Evolutionary conservation across 35 echinoderm and acorn worm species (phyloP).

Genomic region (Patiria miniata): DNA sequence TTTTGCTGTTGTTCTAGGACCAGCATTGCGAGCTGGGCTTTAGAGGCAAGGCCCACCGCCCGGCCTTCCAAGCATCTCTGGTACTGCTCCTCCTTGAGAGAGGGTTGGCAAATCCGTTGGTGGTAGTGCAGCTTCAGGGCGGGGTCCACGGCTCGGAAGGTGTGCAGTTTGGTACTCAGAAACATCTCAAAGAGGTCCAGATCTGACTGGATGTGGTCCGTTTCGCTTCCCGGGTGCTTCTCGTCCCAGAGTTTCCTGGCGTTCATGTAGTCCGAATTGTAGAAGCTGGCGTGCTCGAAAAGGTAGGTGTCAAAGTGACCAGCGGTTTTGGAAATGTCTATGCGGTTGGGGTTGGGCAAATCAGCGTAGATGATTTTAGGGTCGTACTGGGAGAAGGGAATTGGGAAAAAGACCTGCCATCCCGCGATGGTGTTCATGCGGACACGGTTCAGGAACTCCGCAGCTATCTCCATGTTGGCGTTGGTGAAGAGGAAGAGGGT

Average conservation of each 20-base stretch:
- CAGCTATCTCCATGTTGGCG: slow-evolving; percentile 70
- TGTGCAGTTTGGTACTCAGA: slow-evolving; percentile 79
- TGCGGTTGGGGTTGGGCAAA: slow-evolving; percentile 62
- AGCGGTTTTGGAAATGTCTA: slow-evolving; percentile 72
- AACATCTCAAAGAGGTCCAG: slow-evolving; percentile 99
- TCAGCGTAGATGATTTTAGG: slow-evolving; percentile 86
- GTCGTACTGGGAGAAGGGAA: slow-evolving; percentile 94
- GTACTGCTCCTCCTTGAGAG: slow-evolving; percentile 85
- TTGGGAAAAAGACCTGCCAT: slow-evolving; percentile 98
- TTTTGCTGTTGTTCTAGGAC: slow-evolving; percentile 65
- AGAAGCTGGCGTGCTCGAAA: slow-evolving; percentile 92
- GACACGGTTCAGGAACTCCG: slow-evolving; percentile 82
- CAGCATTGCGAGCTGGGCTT: slow-evolving; percentile 85
- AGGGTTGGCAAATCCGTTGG: slow-evolving; percentile 76
- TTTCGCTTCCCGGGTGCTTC: slow-evolving; percentile 83
- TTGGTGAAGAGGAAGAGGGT: slow-evolving; percentile 85
- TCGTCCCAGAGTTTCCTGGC: slow-evolving; percentile 90
- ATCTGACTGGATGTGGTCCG: slow-evolving; percentile 95
- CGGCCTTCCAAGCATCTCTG: slow-evolving; percentile 76
- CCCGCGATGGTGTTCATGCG: slow-evolving; percentile 89
- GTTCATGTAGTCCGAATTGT: slow-evolving; percentile 82
- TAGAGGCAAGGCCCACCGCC: slow-evolving; percentile 85
- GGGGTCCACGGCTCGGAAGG: slow-evolving; percentile 93
- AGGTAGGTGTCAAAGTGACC: slow-evolving; percentile 86
- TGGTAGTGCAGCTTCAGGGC: slow-evolving; percentile 86